phyloP scores from a whole-genome alignment of 2,797 vertebrate species.

The Buceros bicornis region DNA sequence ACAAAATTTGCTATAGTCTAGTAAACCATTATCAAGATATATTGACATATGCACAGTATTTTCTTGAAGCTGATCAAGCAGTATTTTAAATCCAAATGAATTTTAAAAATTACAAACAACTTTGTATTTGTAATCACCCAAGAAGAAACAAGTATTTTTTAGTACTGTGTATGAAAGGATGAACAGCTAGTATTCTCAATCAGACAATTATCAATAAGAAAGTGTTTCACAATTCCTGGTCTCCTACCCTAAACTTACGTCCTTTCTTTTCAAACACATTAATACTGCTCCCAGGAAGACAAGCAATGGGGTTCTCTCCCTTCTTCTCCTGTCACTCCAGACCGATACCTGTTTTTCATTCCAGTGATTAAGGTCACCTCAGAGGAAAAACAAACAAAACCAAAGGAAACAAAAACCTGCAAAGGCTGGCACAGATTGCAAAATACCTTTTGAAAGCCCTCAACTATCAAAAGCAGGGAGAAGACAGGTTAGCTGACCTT shows the following conservation, averaged over 20 bases:
- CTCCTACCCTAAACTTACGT: neutral
- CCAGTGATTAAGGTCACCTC: neutral
- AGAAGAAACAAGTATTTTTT: slow-evolving; percentile 1
- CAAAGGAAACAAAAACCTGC: neutral
- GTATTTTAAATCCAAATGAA: neutral
- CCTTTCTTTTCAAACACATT: neutral
- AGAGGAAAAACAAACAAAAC: slow-evolving; percentile 11
- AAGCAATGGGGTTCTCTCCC: neutral
- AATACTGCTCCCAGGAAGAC: neutral
- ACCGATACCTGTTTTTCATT: neutral
- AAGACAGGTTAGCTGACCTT: neutral
- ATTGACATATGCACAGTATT: neutral
- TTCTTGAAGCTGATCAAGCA: neutral
- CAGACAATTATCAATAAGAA: neutral
- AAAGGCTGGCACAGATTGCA: neutral
- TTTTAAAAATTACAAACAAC: neutral
- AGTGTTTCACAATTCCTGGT: neutral
- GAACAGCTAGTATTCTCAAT: neutral
- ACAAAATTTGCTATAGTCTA: neutral
- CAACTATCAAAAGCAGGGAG: neutral
- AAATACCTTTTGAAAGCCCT: neutral
- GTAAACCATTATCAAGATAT: neutral
- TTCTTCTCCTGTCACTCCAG: neutral
- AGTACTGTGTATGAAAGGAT: neutral
- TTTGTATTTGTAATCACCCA: neutral